Conservation (phyloP, 2,888 invertebrate species). For the Nomada fabriciana region DNA sequence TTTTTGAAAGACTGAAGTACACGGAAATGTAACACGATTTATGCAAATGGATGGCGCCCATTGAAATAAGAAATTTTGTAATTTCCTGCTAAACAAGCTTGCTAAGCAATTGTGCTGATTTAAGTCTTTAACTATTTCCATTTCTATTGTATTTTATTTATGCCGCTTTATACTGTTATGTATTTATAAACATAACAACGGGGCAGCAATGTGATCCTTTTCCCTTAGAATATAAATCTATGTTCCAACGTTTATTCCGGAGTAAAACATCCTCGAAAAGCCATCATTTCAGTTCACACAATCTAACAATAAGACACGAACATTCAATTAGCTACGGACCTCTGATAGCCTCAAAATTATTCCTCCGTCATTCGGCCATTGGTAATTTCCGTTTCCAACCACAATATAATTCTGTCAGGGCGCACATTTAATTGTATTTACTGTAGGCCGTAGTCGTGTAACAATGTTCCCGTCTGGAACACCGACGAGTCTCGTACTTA, state of each 20-base stretch:
- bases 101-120: too few species aligned
- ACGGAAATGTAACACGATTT: background rate
- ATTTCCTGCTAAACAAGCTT: too few species aligned
- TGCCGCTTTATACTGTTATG: too few species aligned
- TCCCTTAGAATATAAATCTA: too few species aligned
- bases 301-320: too few species aligned
- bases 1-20: background rate
- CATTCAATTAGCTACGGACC: background rate
- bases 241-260: too few species aligned
- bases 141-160: too few species aligned
- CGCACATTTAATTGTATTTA: constrained; percentile 37
- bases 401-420: background rate
- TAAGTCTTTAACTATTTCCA: too few species aligned
- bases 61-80: too few species aligned
- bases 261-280: background rate
- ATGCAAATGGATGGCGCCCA: too few species aligned
- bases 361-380: background rate
- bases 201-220: too few species aligned
- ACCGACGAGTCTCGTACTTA: constrained; percentile 45
- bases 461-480: constrained; percentile 25
- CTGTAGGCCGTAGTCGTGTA: constrained; percentile 19
- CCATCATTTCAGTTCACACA: background rate
- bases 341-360: background rate
- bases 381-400: constrained; percentile 6
- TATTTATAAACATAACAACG: too few species aligned